phyloP scores from a whole-genome alignment of 2,113 vertebrate species.

The Mobula hypostoma region DNA sequence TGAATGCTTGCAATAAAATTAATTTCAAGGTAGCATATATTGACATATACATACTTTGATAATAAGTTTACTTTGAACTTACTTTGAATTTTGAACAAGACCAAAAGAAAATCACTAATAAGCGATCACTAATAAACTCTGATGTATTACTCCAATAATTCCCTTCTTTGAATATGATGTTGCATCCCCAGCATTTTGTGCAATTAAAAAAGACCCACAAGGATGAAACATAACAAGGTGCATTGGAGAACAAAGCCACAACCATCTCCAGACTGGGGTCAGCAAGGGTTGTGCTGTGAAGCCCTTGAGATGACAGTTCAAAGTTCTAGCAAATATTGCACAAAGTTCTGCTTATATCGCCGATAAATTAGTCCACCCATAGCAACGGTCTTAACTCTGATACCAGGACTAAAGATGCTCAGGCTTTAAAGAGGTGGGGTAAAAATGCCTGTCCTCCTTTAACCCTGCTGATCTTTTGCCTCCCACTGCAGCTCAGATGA shows the following conservation, averaged over 20 bases:
- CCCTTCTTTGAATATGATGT: background rate
- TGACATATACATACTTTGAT: no score
- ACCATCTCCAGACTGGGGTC: background rate
- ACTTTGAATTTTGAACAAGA: background rate
- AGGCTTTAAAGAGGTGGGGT: background rate
- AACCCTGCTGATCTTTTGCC: background rate
- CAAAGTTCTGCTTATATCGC: background rate
- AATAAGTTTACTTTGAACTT: no score
- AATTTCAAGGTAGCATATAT: no score
- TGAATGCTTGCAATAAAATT: no score
- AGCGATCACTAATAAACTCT: no score
- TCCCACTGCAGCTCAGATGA: no score
- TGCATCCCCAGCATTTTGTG: background rate
- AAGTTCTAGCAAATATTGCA: background rate
- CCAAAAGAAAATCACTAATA: background rate
- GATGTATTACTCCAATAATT: background rate
- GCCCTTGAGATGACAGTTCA: background rate
- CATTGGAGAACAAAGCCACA: background rate
- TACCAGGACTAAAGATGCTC: no score
- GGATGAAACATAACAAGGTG: background rate
- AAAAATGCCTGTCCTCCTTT: background rate
- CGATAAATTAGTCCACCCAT: background rate
- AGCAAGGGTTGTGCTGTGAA: background rate
- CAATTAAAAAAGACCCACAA: background rate
- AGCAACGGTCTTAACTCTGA: background rate